phyloP scores from a whole-genome alignment of 2,113 vertebrate species.

The Channa argus region DNA sequence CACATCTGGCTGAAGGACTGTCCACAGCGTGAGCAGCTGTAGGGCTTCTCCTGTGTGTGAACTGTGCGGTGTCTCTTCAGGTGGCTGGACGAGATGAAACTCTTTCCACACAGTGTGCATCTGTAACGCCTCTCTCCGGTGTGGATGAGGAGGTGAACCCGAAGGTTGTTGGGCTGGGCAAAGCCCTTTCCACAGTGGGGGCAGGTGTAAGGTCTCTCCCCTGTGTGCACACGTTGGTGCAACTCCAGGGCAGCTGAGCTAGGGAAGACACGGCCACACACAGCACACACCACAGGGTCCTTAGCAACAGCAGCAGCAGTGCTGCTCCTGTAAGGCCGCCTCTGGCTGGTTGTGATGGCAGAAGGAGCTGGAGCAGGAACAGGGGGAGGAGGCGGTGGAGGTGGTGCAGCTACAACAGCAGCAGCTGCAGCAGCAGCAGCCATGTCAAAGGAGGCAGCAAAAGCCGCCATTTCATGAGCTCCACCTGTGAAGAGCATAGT shows the following conservation, averaged over 20 bases:
- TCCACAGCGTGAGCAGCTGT: constrained; percentile 76
- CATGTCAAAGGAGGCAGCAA: constrained; percentile 72
- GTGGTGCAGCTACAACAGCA: not conserved
- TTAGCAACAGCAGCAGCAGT: not conserved
- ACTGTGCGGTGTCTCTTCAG: constrained; percentile 79
- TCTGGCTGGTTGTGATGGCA: constrained; percentile 14
- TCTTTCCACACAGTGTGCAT: constrained; percentile 76
- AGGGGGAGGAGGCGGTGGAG: constrained; percentile 20
- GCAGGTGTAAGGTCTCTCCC: constrained; percentile 74
- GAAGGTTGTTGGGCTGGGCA: constrained; percentile 77
- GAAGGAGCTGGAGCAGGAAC: constrained; percentile 19
- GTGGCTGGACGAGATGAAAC: constrained; percentile 79
- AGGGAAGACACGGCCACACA: constrained; percentile 66
- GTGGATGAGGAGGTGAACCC: constrained; percentile 79
- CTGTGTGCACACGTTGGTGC: constrained; percentile 70
- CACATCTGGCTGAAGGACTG: constrained; percentile 80
- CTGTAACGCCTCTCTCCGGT: constrained; percentile 73
- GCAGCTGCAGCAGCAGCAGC: constrained; percentile 20
- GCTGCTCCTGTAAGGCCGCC: constrained; percentile 41
- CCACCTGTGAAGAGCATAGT: constrained; percentile 66
- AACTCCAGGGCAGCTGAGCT: constrained; percentile 54
- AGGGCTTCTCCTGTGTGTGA: constrained; percentile 81
- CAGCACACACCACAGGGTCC: constrained; percentile 50
- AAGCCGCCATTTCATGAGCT: constrained; percentile 72
- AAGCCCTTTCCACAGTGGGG: constrained; percentile 78